Base-by-base conservation (phyloP, 1,140 invertebrate genomes). In the Drosophila sproati region DNA sequence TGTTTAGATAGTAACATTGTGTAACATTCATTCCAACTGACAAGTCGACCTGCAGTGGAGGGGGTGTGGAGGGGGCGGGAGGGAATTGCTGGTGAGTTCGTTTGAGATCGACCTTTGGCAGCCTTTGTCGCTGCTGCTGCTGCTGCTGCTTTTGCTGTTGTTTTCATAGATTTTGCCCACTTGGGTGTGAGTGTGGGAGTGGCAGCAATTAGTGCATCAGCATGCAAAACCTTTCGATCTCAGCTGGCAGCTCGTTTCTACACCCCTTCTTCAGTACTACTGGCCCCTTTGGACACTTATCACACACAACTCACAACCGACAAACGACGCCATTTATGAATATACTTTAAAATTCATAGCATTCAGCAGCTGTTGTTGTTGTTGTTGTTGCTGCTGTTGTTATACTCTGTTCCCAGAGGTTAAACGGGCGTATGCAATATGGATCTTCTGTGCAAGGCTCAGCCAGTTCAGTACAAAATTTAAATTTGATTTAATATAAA, bases 271-370 rank as follows among this genome's bases (percentile, higher is more conserved):
- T 3, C 7, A 7, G 28, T 8, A 28, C 29, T 6, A 47, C 20
- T 6, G 0, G 3, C 45, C 47, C 51, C 34, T 54, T 28, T 10
- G 39, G 12, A 45, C 68, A 68, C 77, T 68, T 63, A 61, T 48
- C 66, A 71, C 72, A 63, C 60, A 70, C 59, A 54, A 70, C 35
- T 57, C 63, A 56, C 57, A 66, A 66, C 69, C 70, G 61, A 50
- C 59, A 64, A 57, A 78, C 43, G 68, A 71, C 62, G 57, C 79
- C 85, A 72, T 83, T 88, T 88, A 88, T 88, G 80, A 83, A 88
- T 87, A 87, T 83, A 87, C 80, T 87, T 89, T 80, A 78, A 87
- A 88, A 88, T 89, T 74, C 85, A 87, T 89, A 87, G 82, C 70
- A 60, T 3, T 7, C 37, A 51, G 43, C 54, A 43, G 45, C 47